Base-by-base conservation (phyloP, 2,797 vertebrate species). In the Valencia hispanica region DNA sequence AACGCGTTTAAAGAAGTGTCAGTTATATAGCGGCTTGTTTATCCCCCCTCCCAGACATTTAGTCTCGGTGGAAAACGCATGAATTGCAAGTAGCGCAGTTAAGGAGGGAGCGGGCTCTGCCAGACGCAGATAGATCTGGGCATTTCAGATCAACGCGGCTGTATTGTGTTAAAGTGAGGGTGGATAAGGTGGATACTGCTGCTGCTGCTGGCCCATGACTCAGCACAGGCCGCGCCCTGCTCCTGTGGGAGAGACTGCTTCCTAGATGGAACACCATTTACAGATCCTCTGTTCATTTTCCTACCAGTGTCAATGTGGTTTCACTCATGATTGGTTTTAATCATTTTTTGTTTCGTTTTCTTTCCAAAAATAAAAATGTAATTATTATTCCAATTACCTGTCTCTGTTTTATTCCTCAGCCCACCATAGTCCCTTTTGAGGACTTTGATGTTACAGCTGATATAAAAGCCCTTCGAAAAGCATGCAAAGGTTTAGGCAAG, bases 401-500 rank as follows among this genome's bases (percentile, higher is more conserved):
- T 39, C 0, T 81, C 8, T 75, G 20, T 59, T 48, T 81, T 77
- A 30, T 84, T 80, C 57, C 79, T 6, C 27, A 96, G 95, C 95
- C 95, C 68, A 96, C 96, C 34, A 20, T 96, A 1, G 84, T 95
- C 77, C 94, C 95, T 30, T 96, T 53, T 82, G 94, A 95, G 81
- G 94, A 95, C 77, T 96, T 96, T 75, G 95, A 96, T 78, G 94
- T 94, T 43, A 88, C 91, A 18, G 88, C 92, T 57, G 96, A 96
- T 73, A 95, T 96, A 78, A 96, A 96, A 86, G 83, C 85, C 1
- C 92, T 96, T 74, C 88, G 95, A n/a, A 93, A 95, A 84, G 93
- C 95, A 0, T 96, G 96, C 75, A 96, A 96, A 93, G 96, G 95
- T 74, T 84, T 95, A 22, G 95, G 95, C 96, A 87, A 86, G 94